Evolutionary conservation across 1,140 invertebrate genomes (phyloP), one percentile per base, ranked within the genome.

Genomic region (Solenopsis invicta): DNA sequence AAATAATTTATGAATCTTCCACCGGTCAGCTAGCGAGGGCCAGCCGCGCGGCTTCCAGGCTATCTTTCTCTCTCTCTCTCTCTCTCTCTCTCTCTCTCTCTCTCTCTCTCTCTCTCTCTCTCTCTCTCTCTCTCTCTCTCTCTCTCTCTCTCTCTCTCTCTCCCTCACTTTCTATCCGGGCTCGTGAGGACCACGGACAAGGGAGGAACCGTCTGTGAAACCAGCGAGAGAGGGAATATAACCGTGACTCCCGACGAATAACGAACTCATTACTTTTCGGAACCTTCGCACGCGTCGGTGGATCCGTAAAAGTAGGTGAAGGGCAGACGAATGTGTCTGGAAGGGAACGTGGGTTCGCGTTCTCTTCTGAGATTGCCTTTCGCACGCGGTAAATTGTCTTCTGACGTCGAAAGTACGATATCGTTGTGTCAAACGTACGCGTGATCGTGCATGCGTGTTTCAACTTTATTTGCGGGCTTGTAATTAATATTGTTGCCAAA

Each of bases 1-100:
- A 92, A 91, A 94, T 94, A 94, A 94, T 94, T 94, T 94, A 94
- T 94, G 92, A 94, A 94, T 94, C 89, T 92, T 92, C 89, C 92
- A 92, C 90, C 85, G 90, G 90, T 90, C 90, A 81, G 91, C 91
- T 81, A 84, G 86, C 86, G 48, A 89, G 88, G 80, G 76, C 66
- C 66, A 69, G 66, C 84, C 87, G 85, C 48, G 67, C 74, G 88
- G 86, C 89, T 91, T 89, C 85, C 87, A 89, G 92, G 86, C 89
- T 72, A 75, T 45, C 48, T 75, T 37, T 76, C 71, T 64, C 69
- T 37, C 41, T 75, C 24, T 52, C 59, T 52, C 71, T 76, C 71
- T 50, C n/a, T 54, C 45, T 45, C 76, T 48, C 37, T 41, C 61
- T 76, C 34, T 41, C 37, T 41, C 37, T 41, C 37, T 41, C 37